Conservation (phyloP, 2,888 invertebrate genomes). For the Drosophila macrospina region DNA sequence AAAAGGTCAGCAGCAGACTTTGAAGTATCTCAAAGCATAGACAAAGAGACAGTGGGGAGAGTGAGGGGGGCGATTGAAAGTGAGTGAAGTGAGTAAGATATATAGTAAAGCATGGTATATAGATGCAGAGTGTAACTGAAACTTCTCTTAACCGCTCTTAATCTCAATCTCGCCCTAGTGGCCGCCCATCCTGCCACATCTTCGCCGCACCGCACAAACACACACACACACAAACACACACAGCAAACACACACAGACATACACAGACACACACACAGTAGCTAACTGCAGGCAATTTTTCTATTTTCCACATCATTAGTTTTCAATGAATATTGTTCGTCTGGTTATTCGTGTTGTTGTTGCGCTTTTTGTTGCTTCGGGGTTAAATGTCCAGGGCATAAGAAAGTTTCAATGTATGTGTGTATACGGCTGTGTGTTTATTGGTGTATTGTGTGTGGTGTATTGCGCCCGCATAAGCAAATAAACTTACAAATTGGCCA, state of each 20-base stretch:
- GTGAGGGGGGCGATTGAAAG: background rate
- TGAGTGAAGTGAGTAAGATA: background rate
- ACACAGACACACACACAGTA: constrained; percentile 5
- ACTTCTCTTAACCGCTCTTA: constrained; percentile 21
- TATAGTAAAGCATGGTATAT: background rate
- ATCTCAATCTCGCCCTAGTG: constrained; percentile 19
- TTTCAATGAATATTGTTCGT: constrained; percentile 76
- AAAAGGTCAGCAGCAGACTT: constrained; percentile 13
- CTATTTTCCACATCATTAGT: constrained; percentile 80
- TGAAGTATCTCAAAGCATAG: background rate
- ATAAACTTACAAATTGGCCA: constrained; percentile 76
- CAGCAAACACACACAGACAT: too few species aligned
- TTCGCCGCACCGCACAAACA: background rate
- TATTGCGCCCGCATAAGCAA: constrained; percentile 60
- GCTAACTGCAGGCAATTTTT: constrained; percentile 75
- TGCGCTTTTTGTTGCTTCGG: constrained; percentile 35
- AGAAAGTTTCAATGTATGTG: constrained; percentile 30
- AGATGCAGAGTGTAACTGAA: constrained; percentile 19
- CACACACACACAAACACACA: background rate
- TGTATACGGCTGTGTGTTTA: background rate
- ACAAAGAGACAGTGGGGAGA: background rate
- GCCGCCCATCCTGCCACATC: background rate
- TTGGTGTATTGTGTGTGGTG: constrained; percentile 10
- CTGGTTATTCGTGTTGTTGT: constrained; percentile 20
- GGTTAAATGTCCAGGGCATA: constrained; percentile 62